These are phyloP conservation scores for Laticauda colubrina DNA, from an alignment of 2,113 vertebrate genomes.

Conservation along the genomic window DNA sequence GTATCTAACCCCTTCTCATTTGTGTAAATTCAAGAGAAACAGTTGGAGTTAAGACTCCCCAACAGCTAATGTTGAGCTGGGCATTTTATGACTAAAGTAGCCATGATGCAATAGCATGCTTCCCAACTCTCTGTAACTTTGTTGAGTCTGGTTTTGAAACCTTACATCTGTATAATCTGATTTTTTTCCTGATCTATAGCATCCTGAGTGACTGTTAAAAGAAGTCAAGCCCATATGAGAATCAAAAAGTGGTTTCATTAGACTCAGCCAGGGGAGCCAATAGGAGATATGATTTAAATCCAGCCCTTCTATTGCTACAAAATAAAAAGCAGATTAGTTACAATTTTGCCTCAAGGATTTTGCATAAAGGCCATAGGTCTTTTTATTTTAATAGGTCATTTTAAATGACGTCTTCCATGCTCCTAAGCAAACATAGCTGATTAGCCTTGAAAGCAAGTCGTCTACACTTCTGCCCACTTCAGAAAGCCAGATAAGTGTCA, in stretches of 20 bases:
- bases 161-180: background rate
- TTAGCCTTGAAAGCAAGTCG: background rate
- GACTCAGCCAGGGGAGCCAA: background rate
- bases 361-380: background rate
- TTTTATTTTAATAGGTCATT: background rate
- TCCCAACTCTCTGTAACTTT: background rate
- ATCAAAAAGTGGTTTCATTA: too few species aligned
- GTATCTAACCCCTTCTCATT: background rate
- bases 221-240: accelerated
- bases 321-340: background rate
- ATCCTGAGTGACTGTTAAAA: background rate
- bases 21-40: slow-evolving; percentile 32
- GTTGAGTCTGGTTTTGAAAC: background rate
- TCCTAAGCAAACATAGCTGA: background rate
- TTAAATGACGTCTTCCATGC: background rate
- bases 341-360: background rate
- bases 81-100: background rate
- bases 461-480: background rate
- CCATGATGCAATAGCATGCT: background rate
- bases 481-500: background rate
- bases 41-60: slow-evolving; percentile 20
- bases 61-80: background rate
- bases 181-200: background rate
- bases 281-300: background rate
- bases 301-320: background rate